These are phyloP conservation scores for Grallaria varia DNA, from an alignment of 2,113 vertebrate species.

Conservation along the genomic window DNA sequence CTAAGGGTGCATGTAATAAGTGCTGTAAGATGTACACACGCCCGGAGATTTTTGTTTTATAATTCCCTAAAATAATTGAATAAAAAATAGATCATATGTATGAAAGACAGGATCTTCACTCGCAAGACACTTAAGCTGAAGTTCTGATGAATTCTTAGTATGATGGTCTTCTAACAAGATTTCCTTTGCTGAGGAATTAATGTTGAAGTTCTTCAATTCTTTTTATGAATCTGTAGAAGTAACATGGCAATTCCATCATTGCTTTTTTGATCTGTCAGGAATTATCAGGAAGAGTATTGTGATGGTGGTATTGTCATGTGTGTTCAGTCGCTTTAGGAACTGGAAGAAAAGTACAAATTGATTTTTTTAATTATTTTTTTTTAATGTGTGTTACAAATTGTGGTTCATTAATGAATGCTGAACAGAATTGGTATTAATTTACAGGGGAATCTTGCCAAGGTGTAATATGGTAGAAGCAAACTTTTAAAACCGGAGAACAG, in stretches of 20 bases:
- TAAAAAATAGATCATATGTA: neutral
- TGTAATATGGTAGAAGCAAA: neutral
- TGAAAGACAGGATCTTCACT: neutral
- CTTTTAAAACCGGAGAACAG: neutral
- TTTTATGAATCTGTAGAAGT: neutral
- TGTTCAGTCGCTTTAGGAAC: neutral
- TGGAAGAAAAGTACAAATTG: neutral
- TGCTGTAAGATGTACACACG: neutral
- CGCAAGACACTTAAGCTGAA: neutral
- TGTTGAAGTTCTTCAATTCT: neutral
- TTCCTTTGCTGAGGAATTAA: rapidly evolving
- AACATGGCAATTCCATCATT: neutral
- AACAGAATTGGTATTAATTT: neutral
- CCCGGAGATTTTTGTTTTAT: neutral
- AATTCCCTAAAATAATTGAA: neutral
- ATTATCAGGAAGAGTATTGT: neutral
- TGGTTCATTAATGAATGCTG: neutral
- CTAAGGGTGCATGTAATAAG: neutral
- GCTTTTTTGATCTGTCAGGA: neutral
- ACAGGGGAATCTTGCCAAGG: neutral
- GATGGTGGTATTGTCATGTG: neutral
- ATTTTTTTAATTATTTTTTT: neutral
- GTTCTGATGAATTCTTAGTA: neutral
- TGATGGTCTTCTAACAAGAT: neutral
- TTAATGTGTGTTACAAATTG: neutral